Evolutionary conservation across 2,888 invertebrate genomes (phyloP), one percentile per base, ranked within the genome.

Genomic region (Drosophila gaucha): DNA sequence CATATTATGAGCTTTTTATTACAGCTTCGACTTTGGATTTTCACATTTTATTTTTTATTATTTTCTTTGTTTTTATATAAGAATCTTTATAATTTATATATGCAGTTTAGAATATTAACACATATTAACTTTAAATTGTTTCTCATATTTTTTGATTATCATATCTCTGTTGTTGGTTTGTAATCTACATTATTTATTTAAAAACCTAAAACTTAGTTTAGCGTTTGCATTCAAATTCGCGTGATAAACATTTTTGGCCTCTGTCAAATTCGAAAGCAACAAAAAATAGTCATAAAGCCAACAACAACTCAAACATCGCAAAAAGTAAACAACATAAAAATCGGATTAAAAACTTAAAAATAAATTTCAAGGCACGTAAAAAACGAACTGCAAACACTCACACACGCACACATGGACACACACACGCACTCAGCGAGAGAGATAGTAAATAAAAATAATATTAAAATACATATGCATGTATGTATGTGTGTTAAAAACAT

Each of bases 351-450:
- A 85, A 82, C 82, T 87, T 87, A 87, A 87, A 87, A 87, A 87
- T 87, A 87, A 59, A 78, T 87, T 87, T 82, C 88, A 87, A 82
- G 87, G 82, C 87, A 80, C 67, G 67, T 66, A 86, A 79, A 78
- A 75, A 78, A 50, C 71, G 62, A 67, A 70, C 63, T 18, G 26
- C 22, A 49, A 26, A 18, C n/a, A 39, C 14, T 20, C 12, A 28
- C 20, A 46, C 24, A 47, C 43, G 6, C 9, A 31, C 16, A 2
- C 14, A 22, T 26, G 6, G 14, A 18, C n/a, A 33, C 14, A 39
- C 12, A 28, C 24, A 43, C 33, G 41, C 33, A 6, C 6, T 24
- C 24, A 6, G 18, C 26, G 1, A n/a, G 33, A 0, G 18, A 30
- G 14, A 22, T 30, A 26, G 44, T 38, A 55, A 43, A 39, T 50